Conservation (phyloP, 2,888 invertebrate species). For the Calliphora vomitoria region DNA sequence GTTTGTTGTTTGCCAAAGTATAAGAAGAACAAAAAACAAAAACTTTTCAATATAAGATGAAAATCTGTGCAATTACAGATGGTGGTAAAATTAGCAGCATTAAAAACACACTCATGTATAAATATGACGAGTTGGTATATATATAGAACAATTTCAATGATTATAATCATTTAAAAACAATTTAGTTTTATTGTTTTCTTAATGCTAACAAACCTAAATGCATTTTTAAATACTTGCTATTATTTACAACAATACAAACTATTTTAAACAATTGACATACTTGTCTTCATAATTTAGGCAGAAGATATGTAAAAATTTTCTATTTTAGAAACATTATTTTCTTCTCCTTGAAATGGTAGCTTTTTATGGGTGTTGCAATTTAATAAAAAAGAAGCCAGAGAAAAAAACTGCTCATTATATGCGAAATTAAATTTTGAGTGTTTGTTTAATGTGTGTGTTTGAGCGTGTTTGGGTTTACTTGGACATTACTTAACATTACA, state of each 20-base stretch:
- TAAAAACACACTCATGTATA: constrained; percentile 37
- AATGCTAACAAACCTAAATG: constrained; percentile 20
- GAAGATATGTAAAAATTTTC: not conserved
- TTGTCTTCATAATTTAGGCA: constrained; percentile 24
- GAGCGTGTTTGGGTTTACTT: constrained; percentile 37
- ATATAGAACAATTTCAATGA: constrained; percentile 59
- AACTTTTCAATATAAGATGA: constrained; percentile 38
- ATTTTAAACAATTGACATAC: constrained; percentile 63
- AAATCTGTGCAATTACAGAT: constrained; percentile 58
- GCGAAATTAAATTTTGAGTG: constrained; percentile 84
- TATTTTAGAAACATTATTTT: constrained; percentile 15
- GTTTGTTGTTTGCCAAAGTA: constrained; percentile 65
- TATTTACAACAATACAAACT: constrained; percentile 12
- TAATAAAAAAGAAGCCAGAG: constrained; percentile 78
- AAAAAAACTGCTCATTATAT: constrained; percentile 82
- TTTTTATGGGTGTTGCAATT: not conserved
- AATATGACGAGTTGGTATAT: constrained; percentile 18
- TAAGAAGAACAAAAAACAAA: not conserved
- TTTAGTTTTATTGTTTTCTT: constrained; percentile 44
- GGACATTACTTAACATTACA: constrained; percentile 9
- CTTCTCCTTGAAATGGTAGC: not conserved
- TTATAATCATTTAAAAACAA: constrained; percentile 54
- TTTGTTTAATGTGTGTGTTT: constrained; percentile 81
- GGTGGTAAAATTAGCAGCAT: constrained; percentile 71
- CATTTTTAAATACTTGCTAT: constrained; percentile 36